Conservation (phyloP, 2,113 vertebrate genomes). For the Platycercus adscitus region DNA sequence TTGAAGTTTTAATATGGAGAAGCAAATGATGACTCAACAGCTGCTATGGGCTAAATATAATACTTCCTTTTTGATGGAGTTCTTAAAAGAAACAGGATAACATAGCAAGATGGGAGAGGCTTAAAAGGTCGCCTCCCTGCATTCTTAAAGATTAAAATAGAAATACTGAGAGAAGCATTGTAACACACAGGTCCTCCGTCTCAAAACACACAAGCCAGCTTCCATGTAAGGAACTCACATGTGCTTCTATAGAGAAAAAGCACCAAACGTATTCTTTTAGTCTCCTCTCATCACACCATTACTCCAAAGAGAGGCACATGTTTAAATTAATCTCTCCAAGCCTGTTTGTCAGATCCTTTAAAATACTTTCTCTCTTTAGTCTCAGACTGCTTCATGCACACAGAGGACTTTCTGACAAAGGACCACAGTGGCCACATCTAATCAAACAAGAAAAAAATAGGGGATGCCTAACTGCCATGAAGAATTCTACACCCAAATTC, state of each 20-base stretch:
- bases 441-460: background rate
- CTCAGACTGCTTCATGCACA: background rate
- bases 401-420: background rate
- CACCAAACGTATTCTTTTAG: background rate
- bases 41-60: background rate
- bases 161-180: background rate
- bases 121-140: background rate
- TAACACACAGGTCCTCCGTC: background rate
- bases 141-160: background rate
- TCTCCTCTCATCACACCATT: background rate
- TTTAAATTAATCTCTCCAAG: background rate
- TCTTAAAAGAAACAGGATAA: background rate
- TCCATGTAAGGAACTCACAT: background rate
- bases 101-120: background rate
- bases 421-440: background rate
- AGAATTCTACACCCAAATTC: background rate
- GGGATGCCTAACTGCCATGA: background rate
- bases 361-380: background rate
- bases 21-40: background rate
- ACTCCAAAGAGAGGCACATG: background rate
- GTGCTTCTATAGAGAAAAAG: background rate
- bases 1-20: background rate
- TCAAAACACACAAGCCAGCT: background rate
- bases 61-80: background rate
- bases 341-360: background rate